Base-by-base conservation (phyloP, 2,888 invertebrate genomes). In the Lepidocyrtinus sp. region DNA sequence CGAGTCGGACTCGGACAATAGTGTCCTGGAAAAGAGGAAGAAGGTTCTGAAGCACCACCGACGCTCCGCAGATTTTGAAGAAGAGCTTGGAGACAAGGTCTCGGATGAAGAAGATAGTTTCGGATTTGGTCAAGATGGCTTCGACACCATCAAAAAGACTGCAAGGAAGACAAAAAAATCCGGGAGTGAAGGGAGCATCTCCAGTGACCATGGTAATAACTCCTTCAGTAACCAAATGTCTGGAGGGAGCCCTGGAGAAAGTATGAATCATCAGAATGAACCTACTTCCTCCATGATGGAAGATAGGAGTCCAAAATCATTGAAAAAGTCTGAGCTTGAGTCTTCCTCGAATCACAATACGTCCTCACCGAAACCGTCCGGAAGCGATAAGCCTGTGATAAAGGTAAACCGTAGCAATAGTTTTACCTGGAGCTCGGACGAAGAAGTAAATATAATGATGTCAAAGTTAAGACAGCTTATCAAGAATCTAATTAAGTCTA, bases 361-460 rank as follows among this genome's bases (percentile, higher is more conserved):
- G 50, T 24, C 75, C 25, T 71, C 80, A 12, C 45, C 75, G 22
- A 69, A 62, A 64, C 74, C 76, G 84, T 86, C 69, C 24, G 25
- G 62, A 5, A 77, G 72, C 46, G 80, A 75, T 0, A 81, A 82
- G 24, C 80, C 81, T 24, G 75, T 76, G 45, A 83, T 78, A 36
- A 84, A 84, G 63, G 84, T 84, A 1, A 84, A 84, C 68, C 74
- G 86, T 59, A 86, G 85, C 59, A 85, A 86, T 70, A 84, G 84
- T 74, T 85, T 87, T 88, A 96, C 96, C 88, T 96, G 96, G 96
- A 96, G 95, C 84, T 96, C 96, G 1, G 96, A 96, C 88, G 96
- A 96, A 88, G 96, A 96, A 90, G 96, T 96, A 1, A 96, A 96
- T 89, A 90, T 96, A 62, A 96, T 96, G 96, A 96, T 96, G 96